A percentile compares a stretch with the other conserved stretches of the same genome.
Conservation (phyloP, 2,113 vertebrate genomes). For the Hemichromis elongatus region DNA sequence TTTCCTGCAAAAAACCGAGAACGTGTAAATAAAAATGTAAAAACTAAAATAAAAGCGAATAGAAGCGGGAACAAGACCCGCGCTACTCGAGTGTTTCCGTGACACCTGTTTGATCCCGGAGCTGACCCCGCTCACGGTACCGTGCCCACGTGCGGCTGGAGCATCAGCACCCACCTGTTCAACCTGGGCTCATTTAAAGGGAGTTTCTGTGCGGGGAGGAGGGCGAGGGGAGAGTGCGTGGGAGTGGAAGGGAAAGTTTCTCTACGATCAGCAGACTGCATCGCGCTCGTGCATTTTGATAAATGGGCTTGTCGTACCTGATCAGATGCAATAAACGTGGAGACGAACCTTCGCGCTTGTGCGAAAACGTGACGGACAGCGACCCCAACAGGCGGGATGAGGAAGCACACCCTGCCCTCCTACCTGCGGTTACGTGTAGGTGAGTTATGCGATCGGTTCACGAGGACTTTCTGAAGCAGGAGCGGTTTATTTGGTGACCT, state of each 20-base stretch:
- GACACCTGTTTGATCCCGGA: constrained; percentile 41
- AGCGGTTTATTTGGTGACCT: neutral
- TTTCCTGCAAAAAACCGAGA: neutral
- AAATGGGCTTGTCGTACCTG: constrained; percentile 16
- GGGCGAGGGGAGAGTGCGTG: neutral
- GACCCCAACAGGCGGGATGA: neutral
- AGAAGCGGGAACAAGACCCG: neutral
- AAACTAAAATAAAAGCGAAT: neutral
- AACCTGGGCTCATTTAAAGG: neutral
- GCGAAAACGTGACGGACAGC: neutral
- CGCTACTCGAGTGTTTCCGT: neutral
- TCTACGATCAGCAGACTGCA: neutral
- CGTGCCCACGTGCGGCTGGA: neutral
- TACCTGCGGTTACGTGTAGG: neutral
- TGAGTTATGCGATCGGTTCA: neutral
- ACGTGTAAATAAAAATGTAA: neutral
- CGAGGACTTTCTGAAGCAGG: neutral
- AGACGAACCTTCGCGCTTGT: neutral
- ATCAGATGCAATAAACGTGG: constrained; percentile 14
- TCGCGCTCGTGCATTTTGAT: constrained; percentile 12
- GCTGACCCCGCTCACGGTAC: neutral
- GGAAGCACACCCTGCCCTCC: neutral
- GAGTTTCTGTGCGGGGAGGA: neutral
- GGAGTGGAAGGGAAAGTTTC: neutral
- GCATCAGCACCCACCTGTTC: neutral